A percentile compares a stretch with the other conserved stretches of the same genome.
Conservation (phyloP, 2,797 vertebrate genomes). For the Orientallactaga sibirica region DNA sequence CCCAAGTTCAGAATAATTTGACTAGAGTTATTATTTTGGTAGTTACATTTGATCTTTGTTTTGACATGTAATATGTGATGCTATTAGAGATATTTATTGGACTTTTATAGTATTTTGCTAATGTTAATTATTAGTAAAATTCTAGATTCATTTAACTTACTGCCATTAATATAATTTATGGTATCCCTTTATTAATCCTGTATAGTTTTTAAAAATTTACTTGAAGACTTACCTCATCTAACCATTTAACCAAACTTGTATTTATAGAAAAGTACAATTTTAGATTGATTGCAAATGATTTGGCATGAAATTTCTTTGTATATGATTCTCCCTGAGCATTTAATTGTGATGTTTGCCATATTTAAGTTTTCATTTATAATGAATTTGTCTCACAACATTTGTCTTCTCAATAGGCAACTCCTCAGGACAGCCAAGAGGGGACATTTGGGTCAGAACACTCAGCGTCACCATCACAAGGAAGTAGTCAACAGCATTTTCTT, state of each 20-base stretch:
- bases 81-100: not conserved
- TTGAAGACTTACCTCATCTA: not conserved
- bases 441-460: slow-evolving; percentile 96
- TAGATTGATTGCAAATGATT: slow-evolving; percentile 14
- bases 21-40: not conserved
- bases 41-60: not conserved
- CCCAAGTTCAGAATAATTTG: not conserved
- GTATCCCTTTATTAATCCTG: not conserved
- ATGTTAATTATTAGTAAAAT: not conserved
- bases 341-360: not conserved
- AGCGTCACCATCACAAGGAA: slow-evolving; percentile 92
- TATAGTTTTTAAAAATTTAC: not conserved
- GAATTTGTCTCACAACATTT: not conserved
- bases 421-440: slow-evolving; percentile 94
- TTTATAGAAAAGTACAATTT: not conserved
- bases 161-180: not conserved
- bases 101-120: slow-evolving; percentile 29
- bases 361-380: slow-evolving; percentile 49
- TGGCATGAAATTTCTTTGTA: not conserved
- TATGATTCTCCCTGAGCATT: not conserved
- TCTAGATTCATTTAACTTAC: not conserved
- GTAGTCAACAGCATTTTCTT: slow-evolving; percentile 93
- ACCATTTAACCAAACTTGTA: not conserved
- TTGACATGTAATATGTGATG: not conserved
- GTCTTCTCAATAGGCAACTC: slow-evolving; percentile 89